Base-by-base conservation (phyloP, 2,888 invertebrate species). In the Hipparchia sbordonii region DNA sequence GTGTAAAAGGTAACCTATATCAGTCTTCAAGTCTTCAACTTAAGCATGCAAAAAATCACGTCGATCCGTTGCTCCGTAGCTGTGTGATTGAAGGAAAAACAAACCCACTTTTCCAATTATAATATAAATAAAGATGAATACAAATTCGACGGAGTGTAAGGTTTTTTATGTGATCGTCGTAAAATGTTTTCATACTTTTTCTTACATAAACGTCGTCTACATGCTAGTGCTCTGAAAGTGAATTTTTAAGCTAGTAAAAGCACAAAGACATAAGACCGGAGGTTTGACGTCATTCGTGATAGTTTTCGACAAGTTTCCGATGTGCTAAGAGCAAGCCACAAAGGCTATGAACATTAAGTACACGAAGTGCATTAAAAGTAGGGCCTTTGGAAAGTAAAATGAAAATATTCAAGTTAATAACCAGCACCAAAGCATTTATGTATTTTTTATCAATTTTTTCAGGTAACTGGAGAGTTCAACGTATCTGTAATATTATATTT, bases 291-390 rank as follows among this genome's bases (percentile, higher is more conserved):
- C 63, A 60, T 63, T 61, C 67, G 67, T 71, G 66, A 74, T 72
- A 76, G 72, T 72, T 74, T 72, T 71, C 72, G 71, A 76, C 72
- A 76, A 76, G 76, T 76, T 74, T 76, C 72, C 75, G 71, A 69
- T 72, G 71, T 72, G 72, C 73, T 73, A 70, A 72, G 69, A 70
- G 74, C 61, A 54, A 72, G n/a, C 67, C 65, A 72, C 72, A 76
- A 74, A 76, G 69, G 66, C 76, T 76, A 71, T 68, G 71, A 74
- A 71, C 72, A 71, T 70, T 72, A 74, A 74, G 71, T 76, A 69
- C 54, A 72, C 67, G 67, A 70, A 72, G 76, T 74, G 69, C 74
- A 76, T 71, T 70, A 76, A 73, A 74, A 74, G 72, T 74, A 23
- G 67, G 51, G 57, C 63, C 57, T 39, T n/a, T 46, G 61, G n/a